A percentile compares a stretch with the other conserved stretches of the same genome.
phyloP scores from a whole-genome alignment of 2,113 vertebrate species.

The Phaethornis superciliosus region DNA sequence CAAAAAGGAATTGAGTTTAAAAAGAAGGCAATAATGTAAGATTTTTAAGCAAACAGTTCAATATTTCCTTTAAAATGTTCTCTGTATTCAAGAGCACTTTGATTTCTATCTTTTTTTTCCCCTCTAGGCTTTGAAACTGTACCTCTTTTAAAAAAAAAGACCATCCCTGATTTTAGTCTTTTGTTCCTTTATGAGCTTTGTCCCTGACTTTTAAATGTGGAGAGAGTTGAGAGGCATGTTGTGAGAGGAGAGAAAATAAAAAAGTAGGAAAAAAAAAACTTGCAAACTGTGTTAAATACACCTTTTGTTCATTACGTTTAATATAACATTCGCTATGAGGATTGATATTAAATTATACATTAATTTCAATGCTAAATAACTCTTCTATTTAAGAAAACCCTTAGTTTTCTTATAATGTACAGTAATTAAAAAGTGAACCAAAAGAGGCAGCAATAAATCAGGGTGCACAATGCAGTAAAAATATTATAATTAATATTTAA shows the following conservation, averaged over 20 bases:
- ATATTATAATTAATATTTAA: conserved; percentile 88
- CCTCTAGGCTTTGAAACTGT: conserved; percentile 81
- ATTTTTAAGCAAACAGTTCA: conserved; percentile 88
- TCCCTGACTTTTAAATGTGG: conserved; percentile 79
- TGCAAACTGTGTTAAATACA: conserved; percentile 84
- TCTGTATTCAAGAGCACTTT: conserved; percentile 86
- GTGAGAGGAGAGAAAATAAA: conserved; percentile 79
- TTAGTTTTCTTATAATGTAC: conserved; percentile 80
- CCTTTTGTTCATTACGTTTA: conserved; percentile 84
- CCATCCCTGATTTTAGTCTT: conserved; percentile 83
- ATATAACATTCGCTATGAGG: conserved; percentile 79
- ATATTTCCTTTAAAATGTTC: conserved; percentile 87
- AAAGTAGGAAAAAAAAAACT: conserved; percentile 68
- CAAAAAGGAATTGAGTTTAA: conserved; percentile 85
- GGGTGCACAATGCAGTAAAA: conserved; percentile 78
- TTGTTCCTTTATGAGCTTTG: conserved; percentile 86
- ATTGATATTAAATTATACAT: conserved; percentile 77
- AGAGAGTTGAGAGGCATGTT: conserved; percentile 81
- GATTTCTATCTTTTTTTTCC: conserved; percentile 81
- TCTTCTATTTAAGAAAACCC: conserved; percentile 71
- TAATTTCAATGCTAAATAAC: conserved; percentile 82
- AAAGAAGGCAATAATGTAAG: conserved; percentile 87
- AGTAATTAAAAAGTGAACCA: conserved; percentile 83
- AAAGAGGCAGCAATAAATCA: conserved; percentile 83
- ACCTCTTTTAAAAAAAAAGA: conserved; percentile 80